A percentile compares a stretch with the other conserved stretches of the same genome.
phyloP scores from a whole-genome alignment of 1,140 invertebrate genomes.

The Drosophila navojoa region DNA sequence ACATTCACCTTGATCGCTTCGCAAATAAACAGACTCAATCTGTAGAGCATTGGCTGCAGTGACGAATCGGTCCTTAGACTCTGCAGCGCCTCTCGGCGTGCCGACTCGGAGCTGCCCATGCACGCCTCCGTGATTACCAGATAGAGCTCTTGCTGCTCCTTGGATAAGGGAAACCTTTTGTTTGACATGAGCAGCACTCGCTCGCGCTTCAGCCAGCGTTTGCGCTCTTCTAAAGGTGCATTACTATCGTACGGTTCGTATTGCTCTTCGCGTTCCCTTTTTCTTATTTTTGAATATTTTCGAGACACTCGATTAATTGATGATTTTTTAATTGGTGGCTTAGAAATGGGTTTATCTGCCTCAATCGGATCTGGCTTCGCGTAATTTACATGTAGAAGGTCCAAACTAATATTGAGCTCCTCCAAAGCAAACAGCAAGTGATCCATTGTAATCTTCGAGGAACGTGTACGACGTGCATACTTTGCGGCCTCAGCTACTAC shows the following conservation, averaged over 20 bases:
- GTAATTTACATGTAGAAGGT: constrained; percentile 12
- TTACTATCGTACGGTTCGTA: no score
- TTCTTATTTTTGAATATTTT: background rate
- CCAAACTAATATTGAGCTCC: background rate
- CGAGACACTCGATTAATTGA: no score
- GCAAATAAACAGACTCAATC: constrained; percentile 27
- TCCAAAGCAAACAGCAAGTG: constrained; percentile 12
- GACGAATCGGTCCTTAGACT: constrained; percentile 34
- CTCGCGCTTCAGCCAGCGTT: constrained; percentile 25
- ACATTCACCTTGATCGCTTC: constrained; percentile 34
- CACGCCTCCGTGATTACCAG: constrained; percentile 22
- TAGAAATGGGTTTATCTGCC: background rate
- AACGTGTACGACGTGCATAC: constrained; percentile 9
- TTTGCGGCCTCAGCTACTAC: constrained; percentile 4
- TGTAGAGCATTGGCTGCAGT: constrained; percentile 29
- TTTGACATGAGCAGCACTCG: constrained; percentile 24
- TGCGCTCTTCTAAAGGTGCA: background rate
- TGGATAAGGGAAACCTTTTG: constrained; percentile 23
- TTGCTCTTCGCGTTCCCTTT: no score
- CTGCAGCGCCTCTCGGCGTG: constrained; percentile 14
- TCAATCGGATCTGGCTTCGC: background rate
- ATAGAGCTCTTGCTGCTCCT: constrained; percentile 43
- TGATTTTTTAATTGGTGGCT: background rate
- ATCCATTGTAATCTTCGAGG: background rate
- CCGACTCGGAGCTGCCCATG: constrained; percentile 11